Percentiles rank a stretch among this genome's conserved stretches.
Conservation (phyloP, 2,888 invertebrate genomes). For the Apamea sordens region DNA sequence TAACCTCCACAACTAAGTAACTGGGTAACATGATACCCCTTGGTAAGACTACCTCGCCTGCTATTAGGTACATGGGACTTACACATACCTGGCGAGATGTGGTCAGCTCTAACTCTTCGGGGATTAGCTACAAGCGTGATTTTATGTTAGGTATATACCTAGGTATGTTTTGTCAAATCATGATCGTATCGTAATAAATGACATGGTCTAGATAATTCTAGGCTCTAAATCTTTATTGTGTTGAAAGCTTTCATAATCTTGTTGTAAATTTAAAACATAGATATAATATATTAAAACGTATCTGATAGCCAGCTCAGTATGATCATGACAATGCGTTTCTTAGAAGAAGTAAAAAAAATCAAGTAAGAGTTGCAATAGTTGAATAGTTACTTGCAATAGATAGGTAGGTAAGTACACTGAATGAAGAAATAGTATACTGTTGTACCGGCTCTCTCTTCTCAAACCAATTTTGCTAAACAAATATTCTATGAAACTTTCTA, state of each 20-base stretch:
- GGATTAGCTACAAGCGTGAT: too few species aligned
- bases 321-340: conserved; percentile 18
- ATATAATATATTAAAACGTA: too few species aligned
- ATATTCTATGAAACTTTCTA: conserved; percentile 35
- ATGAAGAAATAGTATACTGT: conserved; percentile 34
- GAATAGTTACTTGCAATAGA: conserved; percentile 19
- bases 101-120: too few species aligned
- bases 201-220: neutral
- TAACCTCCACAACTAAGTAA: too few species aligned
- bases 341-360: conserved; percentile 1
- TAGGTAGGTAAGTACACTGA: neutral
- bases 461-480: conserved; percentile 46
- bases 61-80: too few species aligned
- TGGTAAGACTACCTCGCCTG: too few species aligned
- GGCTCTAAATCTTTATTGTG: neutral
- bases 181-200: neutral
- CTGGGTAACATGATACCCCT: too few species aligned
- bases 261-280: neutral
- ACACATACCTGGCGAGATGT: too few species aligned
- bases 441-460: conserved; percentile 40
- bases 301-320: neutral
- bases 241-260: neutral
- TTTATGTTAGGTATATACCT: too few species aligned
- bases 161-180: neutral
- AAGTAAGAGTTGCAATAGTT: conserved; percentile 26